Percentiles rank a stretch among this genome's conserved stretches.
phyloP scores from a whole-genome alignment of 2,113 vertebrate species.

The Pogonocichla stellata region DNA sequence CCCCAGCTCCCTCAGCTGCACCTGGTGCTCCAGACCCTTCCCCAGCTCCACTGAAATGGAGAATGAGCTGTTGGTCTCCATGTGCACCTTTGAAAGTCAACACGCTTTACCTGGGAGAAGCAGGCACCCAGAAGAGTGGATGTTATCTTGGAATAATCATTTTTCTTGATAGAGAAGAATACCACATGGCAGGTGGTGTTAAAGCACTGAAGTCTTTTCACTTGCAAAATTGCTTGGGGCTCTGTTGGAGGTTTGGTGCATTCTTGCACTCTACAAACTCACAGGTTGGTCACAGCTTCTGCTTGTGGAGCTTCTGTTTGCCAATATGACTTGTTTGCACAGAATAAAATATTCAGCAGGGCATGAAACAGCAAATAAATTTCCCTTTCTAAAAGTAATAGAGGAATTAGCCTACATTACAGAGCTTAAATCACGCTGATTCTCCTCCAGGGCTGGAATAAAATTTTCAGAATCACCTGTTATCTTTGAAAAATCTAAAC shows the following conservation, averaged over 20 bases:
- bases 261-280: neutral
- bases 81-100: neutral
- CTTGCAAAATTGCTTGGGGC: neutral
- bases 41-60: neutral
- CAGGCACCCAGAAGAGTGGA: neutral
- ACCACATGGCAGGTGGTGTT: neutral
- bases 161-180: neutral
- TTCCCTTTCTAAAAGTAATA: constrained; percentile 31
- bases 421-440: constrained; percentile 18
- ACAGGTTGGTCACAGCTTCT: rapidly evolving
- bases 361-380: constrained; percentile 3
- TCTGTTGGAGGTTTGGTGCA: neutral
- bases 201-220: neutral
- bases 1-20: neutral
- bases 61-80: neutral
- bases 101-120: neutral
- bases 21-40: neutral
- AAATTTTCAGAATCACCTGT: constrained; percentile 35
- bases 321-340: neutral
- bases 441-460: constrained; percentile 33
- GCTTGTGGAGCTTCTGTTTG: neutral
- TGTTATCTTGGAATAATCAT: neutral
- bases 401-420: constrained; percentile 24
- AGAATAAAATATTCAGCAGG: neutral
- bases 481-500: constrained; percentile 47